phyloP scores from a whole-genome alignment of 2,888 invertebrate genomes.

The Drosophila neotestacea region DNA sequence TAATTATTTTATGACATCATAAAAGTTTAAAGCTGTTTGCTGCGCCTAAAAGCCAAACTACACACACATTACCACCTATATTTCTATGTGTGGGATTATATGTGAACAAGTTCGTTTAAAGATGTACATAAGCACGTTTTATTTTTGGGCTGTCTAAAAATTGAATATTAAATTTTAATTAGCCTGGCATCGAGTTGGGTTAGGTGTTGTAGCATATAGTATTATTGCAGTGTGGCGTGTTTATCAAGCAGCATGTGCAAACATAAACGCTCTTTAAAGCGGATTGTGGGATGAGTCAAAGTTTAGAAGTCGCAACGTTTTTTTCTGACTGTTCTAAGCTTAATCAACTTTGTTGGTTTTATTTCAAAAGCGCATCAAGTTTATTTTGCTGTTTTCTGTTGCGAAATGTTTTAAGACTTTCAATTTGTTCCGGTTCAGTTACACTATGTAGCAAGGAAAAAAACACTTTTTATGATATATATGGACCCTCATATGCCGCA shows the following conservation, averaged over 20 bases:
- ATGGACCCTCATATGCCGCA: too few species aligned
- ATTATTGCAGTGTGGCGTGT: slow-evolving; percentile 29
- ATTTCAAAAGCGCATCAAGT: slow-evolving; percentile 31
- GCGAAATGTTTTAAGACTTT: neutral
- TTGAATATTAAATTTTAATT: slow-evolving; percentile 78
- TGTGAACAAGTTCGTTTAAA: slow-evolving; percentile 30
- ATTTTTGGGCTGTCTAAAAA: slow-evolving; percentile 61
- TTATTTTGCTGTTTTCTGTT: slow-evolving; percentile 26
- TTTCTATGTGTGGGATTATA: slow-evolving; percentile 12
- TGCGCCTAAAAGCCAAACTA: slow-evolving; percentile 64
- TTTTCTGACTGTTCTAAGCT: slow-evolving; percentile 12
- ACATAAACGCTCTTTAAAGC: slow-evolving; percentile 12
- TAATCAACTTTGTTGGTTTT: slow-evolving; percentile 40
- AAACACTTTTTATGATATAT: too few species aligned
- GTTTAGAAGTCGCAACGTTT: slow-evolving; percentile 1
- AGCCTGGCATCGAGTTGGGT: slow-evolving; percentile 51
- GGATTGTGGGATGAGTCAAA: slow-evolving; percentile 11
- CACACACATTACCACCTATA: slow-evolving; percentile 15
- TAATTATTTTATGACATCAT: slow-evolving; percentile 81
- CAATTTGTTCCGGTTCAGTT: slow-evolving; percentile 14
- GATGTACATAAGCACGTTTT: slow-evolving; percentile 40
- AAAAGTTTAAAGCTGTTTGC: slow-evolving; percentile 69
- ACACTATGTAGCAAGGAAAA: neutral
- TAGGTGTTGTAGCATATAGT: slow-evolving; percentile 35
- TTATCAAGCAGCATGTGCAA: slow-evolving; percentile 49